Base-by-base conservation (phyloP, 1,140 invertebrate species). In the Cotesia vestalis region DNA sequence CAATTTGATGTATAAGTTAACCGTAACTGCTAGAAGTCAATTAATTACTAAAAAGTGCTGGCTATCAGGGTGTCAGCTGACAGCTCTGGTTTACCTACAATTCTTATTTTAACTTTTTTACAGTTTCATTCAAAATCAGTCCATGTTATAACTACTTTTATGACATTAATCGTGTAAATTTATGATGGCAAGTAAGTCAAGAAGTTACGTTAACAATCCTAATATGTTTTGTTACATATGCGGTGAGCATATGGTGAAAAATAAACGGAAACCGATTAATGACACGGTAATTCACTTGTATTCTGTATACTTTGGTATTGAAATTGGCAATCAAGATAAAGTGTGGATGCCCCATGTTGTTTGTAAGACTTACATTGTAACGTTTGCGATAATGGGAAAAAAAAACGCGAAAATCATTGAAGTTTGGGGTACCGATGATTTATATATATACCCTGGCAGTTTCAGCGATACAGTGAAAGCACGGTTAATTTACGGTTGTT, bases 341-440 rank as follows among this genome's bases (percentile, higher is more conserved):
- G 17, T 51, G 46, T 79, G 71, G 73, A 55, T 66, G 35, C 73
- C 72, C 70, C 69, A 72, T 12, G 69, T 69, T 68, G 51, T 66
- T 11, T 71, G 70, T 52, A 68, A 63, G 38, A 53, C 59, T 14
- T 77, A 63, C 72, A 46, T 63, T 5, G 61, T 71, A 73, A 52
- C 11, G 46, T 74, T 61, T 77, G 61, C 68, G 40, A 17, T 20
- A 36, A 12, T 77, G 71, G 73, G 11, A 11, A 3, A 76, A 75
- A 36, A 69, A 55, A 59, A 73, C 46, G n/a, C 14, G 68, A 68
- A 52, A 67, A 11, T 52, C 67, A 51, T 34, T 79, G 64, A 70
- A 72, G 20, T 80, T 78, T 72, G 57, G 64, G 66, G 38, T 70
- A 64, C 73, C 72, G 4, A 78, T 70, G 74, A 74, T 77, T 57